Percentiles rank a stretch among this genome's conserved stretches.
Evolutionary conservation across 2,888 invertebrate genomes (phyloP).

Genomic region (Lomographa bimaculata): DNA sequence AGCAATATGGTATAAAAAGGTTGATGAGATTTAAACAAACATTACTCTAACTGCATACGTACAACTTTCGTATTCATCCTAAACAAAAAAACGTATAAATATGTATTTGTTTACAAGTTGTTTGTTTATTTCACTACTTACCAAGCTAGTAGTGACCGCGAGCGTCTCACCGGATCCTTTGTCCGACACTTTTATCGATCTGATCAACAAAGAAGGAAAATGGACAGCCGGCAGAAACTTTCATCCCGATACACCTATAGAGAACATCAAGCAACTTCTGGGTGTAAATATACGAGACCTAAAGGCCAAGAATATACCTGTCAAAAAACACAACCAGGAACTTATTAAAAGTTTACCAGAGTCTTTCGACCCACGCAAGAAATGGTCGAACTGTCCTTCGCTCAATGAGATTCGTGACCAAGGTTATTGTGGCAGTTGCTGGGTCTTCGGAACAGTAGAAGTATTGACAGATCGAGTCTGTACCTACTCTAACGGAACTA

Average conservation of each 20-base stretch:
- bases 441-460: constrained; percentile 96
- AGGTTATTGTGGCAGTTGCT: constrained; percentile 95
- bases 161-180: too few relatives aligned
- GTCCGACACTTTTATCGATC: constrained; percentile 87
- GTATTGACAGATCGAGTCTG: constrained; percentile 95
- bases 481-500: constrained; percentile 88
- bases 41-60: too few relatives aligned
- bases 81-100: too few relatives aligned
- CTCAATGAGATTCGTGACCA: constrained; percentile 92
- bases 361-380: constrained; percentile 90
- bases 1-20: too few relatives aligned
- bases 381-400: constrained; percentile 94
- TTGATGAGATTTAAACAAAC: too few relatives aligned
- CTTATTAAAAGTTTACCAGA: constrained; percentile 84
- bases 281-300: constrained; percentile 83
- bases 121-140: too few relatives aligned
- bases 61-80: too few relatives aligned
- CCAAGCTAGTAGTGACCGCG: too few relatives aligned
- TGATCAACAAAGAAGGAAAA: constrained; percentile 87
- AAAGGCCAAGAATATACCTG: too few relatives aligned
- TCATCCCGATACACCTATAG: constrained; percentile 72
- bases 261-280: constrained; percentile 82
- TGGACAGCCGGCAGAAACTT: constrained; percentile 93
- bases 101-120: too few relatives aligned
- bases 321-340: constrained; percentile 53